Evolutionary conservation across 2,113 vertebrate species (phyloP).

Genomic region (Eurystomus gularis): DNA sequence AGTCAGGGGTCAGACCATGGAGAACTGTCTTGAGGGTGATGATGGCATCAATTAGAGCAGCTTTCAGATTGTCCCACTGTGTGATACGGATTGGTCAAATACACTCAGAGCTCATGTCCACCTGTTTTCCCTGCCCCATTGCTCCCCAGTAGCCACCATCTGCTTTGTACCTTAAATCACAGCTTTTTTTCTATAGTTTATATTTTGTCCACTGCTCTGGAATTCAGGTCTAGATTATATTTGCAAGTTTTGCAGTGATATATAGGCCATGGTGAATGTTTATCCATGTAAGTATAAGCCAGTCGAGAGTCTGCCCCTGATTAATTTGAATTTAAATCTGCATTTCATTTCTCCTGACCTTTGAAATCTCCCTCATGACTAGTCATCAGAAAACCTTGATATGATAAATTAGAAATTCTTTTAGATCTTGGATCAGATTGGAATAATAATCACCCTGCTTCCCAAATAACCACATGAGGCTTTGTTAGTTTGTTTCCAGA

Average conservation of each 20-base stretch:
- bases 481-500: conserved; percentile 16
- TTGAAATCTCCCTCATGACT: conserved; percentile 58
- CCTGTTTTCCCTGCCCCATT: not conserved
- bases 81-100: not conserved
- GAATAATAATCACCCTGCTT: conserved; percentile 37
- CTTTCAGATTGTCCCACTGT: not conserved
- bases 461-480: not conserved
- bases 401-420: conserved; percentile 59
- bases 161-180: not conserved
- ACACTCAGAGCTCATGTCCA: not conserved
- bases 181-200: not conserved
- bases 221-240: not conserved
- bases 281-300: not conserved
- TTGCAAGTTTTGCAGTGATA: not conserved
- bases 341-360: conserved; percentile 63
- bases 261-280: not conserved
- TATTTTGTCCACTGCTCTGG: not conserved
- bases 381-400: conserved; percentile 44
- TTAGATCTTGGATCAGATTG: conserved; percentile 45
- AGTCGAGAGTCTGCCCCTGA: not conserved
- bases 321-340: conserved; percentile 57
- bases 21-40: not conserved
- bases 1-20: not conserved
- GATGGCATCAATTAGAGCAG: not conserved
- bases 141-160: not conserved